These are phyloP conservation scores for Leptinotarsa juncta DNA, from an alignment of 2,888 invertebrate species.

Conservation along the genomic window DNA sequence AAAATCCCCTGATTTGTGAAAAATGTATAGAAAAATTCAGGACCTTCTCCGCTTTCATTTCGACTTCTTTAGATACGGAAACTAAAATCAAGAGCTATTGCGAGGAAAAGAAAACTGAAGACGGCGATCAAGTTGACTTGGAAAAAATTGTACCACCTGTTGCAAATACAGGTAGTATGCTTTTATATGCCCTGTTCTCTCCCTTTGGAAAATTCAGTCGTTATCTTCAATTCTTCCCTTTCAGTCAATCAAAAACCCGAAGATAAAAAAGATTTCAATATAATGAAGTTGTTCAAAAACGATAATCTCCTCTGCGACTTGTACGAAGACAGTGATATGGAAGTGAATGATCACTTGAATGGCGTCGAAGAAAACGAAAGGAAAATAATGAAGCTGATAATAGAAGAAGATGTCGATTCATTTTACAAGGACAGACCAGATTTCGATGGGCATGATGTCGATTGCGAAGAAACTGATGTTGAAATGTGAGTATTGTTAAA, in stretches of 20 bases:
- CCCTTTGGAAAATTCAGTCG: not conserved
- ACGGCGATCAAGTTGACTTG: conserved; percentile 23
- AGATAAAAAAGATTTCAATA: conserved; percentile 25
- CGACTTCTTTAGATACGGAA: conserved; percentile 26
- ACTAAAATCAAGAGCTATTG: conserved; percentile 29
- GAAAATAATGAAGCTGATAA: conserved; percentile 33
- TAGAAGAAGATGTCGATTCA: conserved; percentile 35
- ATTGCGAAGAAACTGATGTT: conserved; percentile 27
- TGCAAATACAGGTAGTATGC: conserved; percentile 21
- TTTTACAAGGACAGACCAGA: conserved; percentile 37
- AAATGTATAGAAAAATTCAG: conserved; percentile 34
- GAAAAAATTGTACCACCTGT: conserved; percentile 15
- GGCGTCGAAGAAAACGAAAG: conserved; percentile 31
- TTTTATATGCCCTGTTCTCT: no score
- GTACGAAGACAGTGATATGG: conserved; percentile 20
- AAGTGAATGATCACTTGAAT: conserved; percentile 13
- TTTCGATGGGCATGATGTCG: conserved; percentile 29
- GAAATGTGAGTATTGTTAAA: conserved; percentile 25
- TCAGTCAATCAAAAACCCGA: not conserved
- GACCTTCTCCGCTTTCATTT: conserved; percentile 33
- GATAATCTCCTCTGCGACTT: conserved; percentile 28
- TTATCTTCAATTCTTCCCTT: not conserved
- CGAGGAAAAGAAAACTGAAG: conserved; percentile 16
- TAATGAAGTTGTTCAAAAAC: conserved; percentile 26
- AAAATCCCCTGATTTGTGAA: conserved; percentile 32